phyloP scores from a whole-genome alignment of 2,888 invertebrate genomes.

The Apodemia duryi region DNA sequence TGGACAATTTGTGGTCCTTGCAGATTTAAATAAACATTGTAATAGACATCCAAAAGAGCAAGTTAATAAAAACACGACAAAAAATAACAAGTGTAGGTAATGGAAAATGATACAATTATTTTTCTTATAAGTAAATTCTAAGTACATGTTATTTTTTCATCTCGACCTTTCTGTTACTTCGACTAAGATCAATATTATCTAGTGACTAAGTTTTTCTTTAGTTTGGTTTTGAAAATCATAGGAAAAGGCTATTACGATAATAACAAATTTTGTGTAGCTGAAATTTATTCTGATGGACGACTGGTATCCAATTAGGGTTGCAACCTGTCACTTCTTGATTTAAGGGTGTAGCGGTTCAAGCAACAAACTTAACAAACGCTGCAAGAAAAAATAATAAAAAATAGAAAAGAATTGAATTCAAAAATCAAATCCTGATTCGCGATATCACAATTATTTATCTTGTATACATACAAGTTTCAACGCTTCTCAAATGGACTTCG shows the following conservation, averaged over 20 bases:
- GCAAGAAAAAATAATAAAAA: too few species aligned
- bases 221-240: background rate
- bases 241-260: background rate
- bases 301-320: too few species aligned
- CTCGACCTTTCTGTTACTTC: background rate
- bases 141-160: slow-evolving; percentile 1
- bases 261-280: too few species aligned
- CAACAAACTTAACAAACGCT: too few species aligned
- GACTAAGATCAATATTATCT: background rate
- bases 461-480: too few species aligned
- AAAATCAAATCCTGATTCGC: too few species aligned
- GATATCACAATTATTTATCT: too few species aligned
- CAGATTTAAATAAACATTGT: background rate
- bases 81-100: background rate
- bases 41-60: background rate
- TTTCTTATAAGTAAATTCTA: background rate
- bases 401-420: too few species aligned
- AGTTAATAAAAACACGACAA: background rate
- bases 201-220: background rate
- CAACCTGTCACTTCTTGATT: too few species aligned
- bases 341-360: too few species aligned
- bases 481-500: too few species aligned
- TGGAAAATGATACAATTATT: slow-evolving; percentile 3
- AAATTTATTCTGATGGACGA: too few species aligned
- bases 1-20: background rate